A percentile compares a stretch with the other conserved stretches of the same genome.
Evolutionary conservation across 1,140 invertebrate species (phyloP).

Genomic region (Phenacoccus solenopsis): DNA sequence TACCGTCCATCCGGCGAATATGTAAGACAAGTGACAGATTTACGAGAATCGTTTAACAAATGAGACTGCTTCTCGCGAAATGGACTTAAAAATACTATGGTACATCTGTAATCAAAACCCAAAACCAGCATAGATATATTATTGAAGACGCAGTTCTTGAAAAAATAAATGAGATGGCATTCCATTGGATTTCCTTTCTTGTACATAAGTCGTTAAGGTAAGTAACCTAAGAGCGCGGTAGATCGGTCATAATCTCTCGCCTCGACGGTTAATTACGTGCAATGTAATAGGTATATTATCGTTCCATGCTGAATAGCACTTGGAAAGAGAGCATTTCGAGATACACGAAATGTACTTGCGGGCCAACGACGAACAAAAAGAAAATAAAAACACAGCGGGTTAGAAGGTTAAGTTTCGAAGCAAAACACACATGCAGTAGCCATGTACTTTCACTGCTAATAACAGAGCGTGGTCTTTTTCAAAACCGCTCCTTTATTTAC

Average conservation of each 20-base stretch:
- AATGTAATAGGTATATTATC: not conserved
- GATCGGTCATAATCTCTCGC: not conserved
- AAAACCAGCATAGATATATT: not conserved
- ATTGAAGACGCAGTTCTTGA: too few relatives aligned
- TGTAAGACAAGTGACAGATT: slow-evolving; percentile 75
- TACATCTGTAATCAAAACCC: slow-evolving; percentile 57
- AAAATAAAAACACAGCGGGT: not conserved
- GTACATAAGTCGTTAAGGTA: not conserved
- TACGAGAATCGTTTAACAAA: slow-evolving; percentile 75
- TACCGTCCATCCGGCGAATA: slow-evolving; percentile 64
- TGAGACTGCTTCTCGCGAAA: slow-evolving; percentile 76
- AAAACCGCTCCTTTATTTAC: too few relatives aligned
- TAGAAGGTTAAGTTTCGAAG: not conserved
- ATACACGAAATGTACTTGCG: too few relatives aligned
- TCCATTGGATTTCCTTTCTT: too few relatives aligned
- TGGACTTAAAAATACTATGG: slow-evolving; percentile 81
- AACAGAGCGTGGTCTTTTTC: too few relatives aligned
- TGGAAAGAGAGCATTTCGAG: too few relatives aligned
- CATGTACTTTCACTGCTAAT: not conserved
- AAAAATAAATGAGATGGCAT: too few relatives aligned
- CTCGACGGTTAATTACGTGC: not conserved
- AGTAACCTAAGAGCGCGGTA: not conserved
- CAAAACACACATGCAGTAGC: too few relatives aligned
- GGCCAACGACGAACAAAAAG: not conserved
- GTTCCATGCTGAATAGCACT: not conserved